Conservation (phyloP, 1,140 invertebrate genomes). For the Formica selysi region DNA sequence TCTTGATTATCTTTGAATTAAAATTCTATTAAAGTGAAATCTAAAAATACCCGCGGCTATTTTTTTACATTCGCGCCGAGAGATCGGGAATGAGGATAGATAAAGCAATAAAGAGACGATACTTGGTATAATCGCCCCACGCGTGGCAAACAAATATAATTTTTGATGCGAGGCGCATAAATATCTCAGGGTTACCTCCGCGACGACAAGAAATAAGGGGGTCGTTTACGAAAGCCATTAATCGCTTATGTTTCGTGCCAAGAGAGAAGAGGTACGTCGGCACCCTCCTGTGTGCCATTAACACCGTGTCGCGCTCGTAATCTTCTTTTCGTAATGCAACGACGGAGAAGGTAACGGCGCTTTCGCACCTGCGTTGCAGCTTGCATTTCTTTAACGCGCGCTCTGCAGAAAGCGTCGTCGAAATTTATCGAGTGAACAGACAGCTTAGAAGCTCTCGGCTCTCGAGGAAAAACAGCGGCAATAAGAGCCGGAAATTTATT, state of each 20-base stretch:
- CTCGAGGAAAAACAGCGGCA: slow-evolving; percentile 1
- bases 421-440: slow-evolving; percentile 63
- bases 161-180: slow-evolving; percentile 47
- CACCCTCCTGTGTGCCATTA: slow-evolving; percentile 58
- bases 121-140: slow-evolving; percentile 2
- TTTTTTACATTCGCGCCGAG: background rate
- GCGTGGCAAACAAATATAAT: slow-evolving; percentile 26
- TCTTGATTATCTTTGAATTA: slow-evolving; percentile 26
- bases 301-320: slow-evolving; percentile 46
- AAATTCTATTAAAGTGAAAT: slow-evolving; percentile 20
- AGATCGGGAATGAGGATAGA: slow-evolving; percentile 39
- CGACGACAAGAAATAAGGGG: slow-evolving; percentile 62
- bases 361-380: slow-evolving; percentile 51
- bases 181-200: slow-evolving; percentile 35
- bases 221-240: slow-evolving; percentile 60
- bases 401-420: slow-evolving; percentile 43
- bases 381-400: slow-evolving; percentile 28
- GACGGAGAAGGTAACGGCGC: slow-evolving; percentile 36
- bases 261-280: slow-evolving; percentile 15
- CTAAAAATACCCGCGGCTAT: background rate
- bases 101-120: slow-evolving; percentile 14
- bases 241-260: slow-evolving; percentile 51
- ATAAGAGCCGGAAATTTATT: slow-evolving; percentile 58
- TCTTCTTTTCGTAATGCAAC: slow-evolving; percentile 63
- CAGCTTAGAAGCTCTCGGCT: slow-evolving; percentile 44